Evolutionary conservation across 2,797 vertebrate species (phyloP), one percentile per base, ranked within the genome.

Genomic region (Eutrigla gurnardus): DNA sequence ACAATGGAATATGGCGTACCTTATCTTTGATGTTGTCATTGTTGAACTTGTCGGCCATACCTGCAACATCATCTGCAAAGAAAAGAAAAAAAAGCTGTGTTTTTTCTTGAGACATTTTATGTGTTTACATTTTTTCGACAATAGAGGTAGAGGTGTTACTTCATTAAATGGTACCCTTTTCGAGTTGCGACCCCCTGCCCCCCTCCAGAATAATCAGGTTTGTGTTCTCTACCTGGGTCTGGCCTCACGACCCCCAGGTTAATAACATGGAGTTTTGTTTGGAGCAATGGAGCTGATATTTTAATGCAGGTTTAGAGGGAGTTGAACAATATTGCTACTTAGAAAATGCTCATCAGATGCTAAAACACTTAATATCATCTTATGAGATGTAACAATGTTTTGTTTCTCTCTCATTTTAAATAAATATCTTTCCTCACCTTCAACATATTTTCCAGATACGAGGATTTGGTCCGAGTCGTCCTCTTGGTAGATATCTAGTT

Each of bases 1-100:
- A 18, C 9, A 64, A 10, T n/a, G 42, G 3, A 45, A 35, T 35
- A 5, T 12, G 45, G 60, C 12, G 7, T 91, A 95, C 95, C 93
- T 93, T 93, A 66, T 93, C 91, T 75, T 92, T 95, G 65, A 95
- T 93, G 90, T 93, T 94, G 91, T 93, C 91, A 3, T 94, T 94
- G 90, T 94, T 94, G 85, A 96, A 94, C 85, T 92, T 95, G 7
- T 88, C 72, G 4, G 88, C 81, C 94, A 95, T 95, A 52, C 74
- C 90, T 32, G 80, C 59, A 43, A 93, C 86, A 80, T 95, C 90
- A 67, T 39, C 95, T 96, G 89, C 59, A 91, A 86, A 81, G 42
- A 14, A 59, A 79, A 65, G 45, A 25, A 50, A 65, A n/a, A 5
- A 12, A 15, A 53, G 42, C 54, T n/a, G 5, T 33, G 57, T 0